phyloP scores from a whole-genome alignment of 92 coral and sea anemone genomes.

The Palythoa caribaeorum region DNA sequence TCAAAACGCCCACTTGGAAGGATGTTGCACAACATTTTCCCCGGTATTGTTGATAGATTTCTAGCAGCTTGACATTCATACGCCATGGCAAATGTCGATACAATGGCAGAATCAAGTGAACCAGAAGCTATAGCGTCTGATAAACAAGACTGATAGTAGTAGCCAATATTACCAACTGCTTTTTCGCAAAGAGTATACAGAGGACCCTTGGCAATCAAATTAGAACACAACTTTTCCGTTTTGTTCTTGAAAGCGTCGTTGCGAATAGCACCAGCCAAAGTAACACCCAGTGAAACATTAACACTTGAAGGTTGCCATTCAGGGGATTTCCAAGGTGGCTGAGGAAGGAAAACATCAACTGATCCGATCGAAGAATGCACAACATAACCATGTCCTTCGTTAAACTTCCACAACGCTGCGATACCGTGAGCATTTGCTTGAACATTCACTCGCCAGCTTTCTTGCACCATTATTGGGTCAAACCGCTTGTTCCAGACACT shows the following conservation, averaged over 20 bases:
- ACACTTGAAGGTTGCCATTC: slow-evolving; percentile 67
- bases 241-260: slow-evolving; percentile 46
- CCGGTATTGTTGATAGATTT: slow-evolving; percentile 69
- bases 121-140: slow-evolving; percentile 64
- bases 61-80: slow-evolving; percentile 61
- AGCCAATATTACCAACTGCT: slow-evolving; percentile 49
- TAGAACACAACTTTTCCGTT: slow-evolving; percentile 49
- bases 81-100: slow-evolving; percentile 65
- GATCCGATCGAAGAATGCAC: slow-evolving; percentile 62
- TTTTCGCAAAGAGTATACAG: slow-evolving; percentile 52
- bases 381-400: slow-evolving; percentile 66
- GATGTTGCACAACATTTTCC: slow-evolving; percentile 63
- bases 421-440: slow-evolving; percentile 39
- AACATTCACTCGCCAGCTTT: slow-evolving; percentile 52
- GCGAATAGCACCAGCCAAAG: slow-evolving; percentile 10
- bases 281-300: slow-evolving; percentile 38
- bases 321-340: slow-evolving; percentile 72
- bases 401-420: slow-evolving; percentile 71
- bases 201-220: slow-evolving; percentile 56
- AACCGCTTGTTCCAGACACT: slow-evolving; percentile 75
- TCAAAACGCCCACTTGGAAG: slow-evolving; percentile 64
- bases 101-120: slow-evolving; percentile 60
- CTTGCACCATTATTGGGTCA: slow-evolving; percentile 59
- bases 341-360: slow-evolving; percentile 59
- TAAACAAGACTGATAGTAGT: slow-evolving; percentile 62